A percentile compares a stretch with the other conserved stretches of the same genome.
Conservation (phyloP, 2,113 vertebrate species). For the Meleagris gallopavo region DNA sequence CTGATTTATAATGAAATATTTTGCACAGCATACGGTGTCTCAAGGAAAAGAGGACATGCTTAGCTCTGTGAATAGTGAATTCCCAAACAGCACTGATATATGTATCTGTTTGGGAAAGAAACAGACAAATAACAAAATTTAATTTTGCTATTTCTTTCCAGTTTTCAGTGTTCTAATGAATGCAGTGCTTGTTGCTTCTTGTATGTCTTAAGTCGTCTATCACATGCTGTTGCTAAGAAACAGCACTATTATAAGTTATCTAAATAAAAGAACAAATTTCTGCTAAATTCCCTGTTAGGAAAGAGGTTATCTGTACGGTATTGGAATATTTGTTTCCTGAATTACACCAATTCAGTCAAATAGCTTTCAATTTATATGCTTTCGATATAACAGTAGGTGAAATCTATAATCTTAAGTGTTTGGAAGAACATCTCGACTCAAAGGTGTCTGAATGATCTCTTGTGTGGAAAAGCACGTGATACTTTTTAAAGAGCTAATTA, state of each 20-base stretch:
- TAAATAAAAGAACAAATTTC: conserved; percentile 1
- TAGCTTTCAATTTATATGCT: background rate
- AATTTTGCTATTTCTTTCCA: background rate
- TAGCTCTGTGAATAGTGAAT: background rate
- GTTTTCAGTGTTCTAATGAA: background rate
- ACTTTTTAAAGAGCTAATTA: background rate
- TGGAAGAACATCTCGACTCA: background rate
- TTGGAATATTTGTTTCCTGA: background rate
- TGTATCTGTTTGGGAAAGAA: background rate
- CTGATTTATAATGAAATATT: background rate
- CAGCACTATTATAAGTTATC: background rate
- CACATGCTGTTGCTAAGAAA: conserved; percentile 61
- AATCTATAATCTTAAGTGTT: background rate
- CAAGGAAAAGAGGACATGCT: background rate
- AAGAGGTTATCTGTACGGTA: background rate
- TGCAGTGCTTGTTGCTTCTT: background rate
- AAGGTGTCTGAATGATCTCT: background rate
- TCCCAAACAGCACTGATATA: background rate
- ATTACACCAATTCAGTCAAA: background rate
- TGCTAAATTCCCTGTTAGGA: background rate
- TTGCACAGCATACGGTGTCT: background rate
- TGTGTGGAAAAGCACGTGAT: background rate
- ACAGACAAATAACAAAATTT: background rate
- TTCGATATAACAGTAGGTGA: background rate
- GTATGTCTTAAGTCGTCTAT: background rate